Base-by-base conservation (phyloP, 1,140 invertebrate species). In the Aethina tumida region DNA sequence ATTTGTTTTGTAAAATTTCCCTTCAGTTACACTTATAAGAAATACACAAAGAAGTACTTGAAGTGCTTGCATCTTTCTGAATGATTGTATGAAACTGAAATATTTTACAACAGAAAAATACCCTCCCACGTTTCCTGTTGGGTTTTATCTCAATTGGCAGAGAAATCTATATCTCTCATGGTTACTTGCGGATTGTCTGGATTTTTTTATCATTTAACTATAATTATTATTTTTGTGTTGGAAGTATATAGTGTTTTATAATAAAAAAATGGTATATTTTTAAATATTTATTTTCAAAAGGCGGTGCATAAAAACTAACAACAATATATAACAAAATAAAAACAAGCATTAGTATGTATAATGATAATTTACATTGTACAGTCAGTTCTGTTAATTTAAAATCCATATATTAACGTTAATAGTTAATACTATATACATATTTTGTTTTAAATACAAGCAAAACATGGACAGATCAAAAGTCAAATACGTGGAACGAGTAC, bases 321-420 rank as follows among this genome's bases (percentile, higher is more conserved):
- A 45, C 25, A 46, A 32, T 35, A 32, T 16, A 14, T 12, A 18
- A 46, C 33, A 39, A 46, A 36, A 35, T 37, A 16, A 41, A 41
- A 46, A 46, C 39, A 46, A 46, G 43, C 43, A 41, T 46, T 46
- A 46, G 39, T 45, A 45, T 5, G n/a, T n/a, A 38, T 5, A n/a
- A n/a, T 19, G 9, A 12, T 19, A 29, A 30, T 38, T 12, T 38
- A 38, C 35, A 38, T 29, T 18, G 13, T 19, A 38, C 32, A 40
- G 27, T 30, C 20, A 45, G 37, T 45, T 35, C 10, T 16, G 16
- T 33, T 40, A 33, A 34, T 25, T 19, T 19, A 6, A 19, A 21
- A 35, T 22, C 12, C 10, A 21, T 21, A 10, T 21, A 9, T 13
- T 22, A 15, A n/a, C n/a, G 7, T n/a, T 9, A 34, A 18, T 22